These are phyloP conservation scores for Acheta domesticus DNA, from an alignment of 2,888 invertebrate genomes.

Conservation along the genomic window DNA sequence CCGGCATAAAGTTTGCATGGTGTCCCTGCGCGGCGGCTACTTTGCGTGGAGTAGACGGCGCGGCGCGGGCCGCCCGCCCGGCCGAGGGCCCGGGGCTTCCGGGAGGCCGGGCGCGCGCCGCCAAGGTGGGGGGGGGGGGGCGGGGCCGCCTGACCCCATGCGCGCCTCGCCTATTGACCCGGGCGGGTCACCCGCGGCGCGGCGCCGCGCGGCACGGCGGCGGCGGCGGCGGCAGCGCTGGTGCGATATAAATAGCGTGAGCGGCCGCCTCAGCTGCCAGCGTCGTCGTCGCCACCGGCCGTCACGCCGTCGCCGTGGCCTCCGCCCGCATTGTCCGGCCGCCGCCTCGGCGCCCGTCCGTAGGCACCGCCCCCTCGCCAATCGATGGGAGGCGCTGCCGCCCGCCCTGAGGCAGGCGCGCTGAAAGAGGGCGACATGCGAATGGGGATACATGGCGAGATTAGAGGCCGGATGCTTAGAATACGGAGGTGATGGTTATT, in stretches of 20 bases:
- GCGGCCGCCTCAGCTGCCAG: neutral
- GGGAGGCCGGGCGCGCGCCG: neutral
- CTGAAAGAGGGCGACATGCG: no score
- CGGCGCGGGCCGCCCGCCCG: neutral
- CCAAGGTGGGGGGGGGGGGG: neutral
- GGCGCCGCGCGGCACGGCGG: neutral
- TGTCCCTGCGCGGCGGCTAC: neutral
- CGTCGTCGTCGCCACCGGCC: no score
- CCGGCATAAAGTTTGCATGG: no score
- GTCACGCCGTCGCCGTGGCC: no score
- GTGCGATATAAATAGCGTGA: neutral
- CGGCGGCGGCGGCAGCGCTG: neutral
- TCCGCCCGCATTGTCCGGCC: no score
- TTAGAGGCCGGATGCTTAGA: no score
- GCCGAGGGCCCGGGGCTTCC: neutral
- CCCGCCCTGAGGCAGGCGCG: no score
- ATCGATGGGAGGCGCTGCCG: no score
- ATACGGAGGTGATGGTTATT: no score
- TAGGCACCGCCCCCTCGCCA: no score
- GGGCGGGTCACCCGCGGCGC: neutral
- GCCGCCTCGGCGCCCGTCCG: no score
- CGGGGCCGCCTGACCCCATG: neutral
- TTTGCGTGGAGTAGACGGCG: neutral
- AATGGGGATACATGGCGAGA: no score
- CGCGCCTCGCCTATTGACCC: conserved; percentile 5